Evolutionary conservation across 2,797 vertebrate genomes (phyloP).

Genomic region (Characodon lateralis): DNA sequence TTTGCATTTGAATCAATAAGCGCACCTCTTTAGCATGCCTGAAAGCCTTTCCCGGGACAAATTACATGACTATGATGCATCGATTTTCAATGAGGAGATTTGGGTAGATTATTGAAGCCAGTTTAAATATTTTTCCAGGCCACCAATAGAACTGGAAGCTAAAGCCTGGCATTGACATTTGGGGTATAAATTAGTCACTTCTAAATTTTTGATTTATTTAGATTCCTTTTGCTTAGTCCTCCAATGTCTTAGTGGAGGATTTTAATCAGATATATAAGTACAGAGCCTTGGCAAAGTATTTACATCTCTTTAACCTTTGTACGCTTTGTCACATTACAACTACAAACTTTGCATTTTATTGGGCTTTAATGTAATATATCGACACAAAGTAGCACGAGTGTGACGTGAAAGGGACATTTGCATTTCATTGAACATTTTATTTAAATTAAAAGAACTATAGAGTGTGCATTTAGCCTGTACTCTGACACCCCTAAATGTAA

Average conservation of each 20-base stretch:
- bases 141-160: constrained; percentile 2
- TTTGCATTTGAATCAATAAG: constrained; percentile 50
- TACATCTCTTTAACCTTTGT: neutral
- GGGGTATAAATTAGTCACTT: neutral
- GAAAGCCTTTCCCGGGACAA: constrained; percentile 34
- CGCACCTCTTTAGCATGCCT: constrained; percentile 52
- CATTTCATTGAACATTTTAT: neutral
- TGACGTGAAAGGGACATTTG: neutral
- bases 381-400: neutral
- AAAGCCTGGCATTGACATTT: neutral
- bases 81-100: constrained; percentile 42
- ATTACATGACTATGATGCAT: constrained; percentile 57
- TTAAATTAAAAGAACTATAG: neutral
- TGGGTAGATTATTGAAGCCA: constrained; percentile 37
- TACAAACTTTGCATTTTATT: neutral
- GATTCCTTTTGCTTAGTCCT: neutral
- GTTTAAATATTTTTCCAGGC: constrained; percentile 13
- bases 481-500: neutral
- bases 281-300: neutral
- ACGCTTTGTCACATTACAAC: neutral
- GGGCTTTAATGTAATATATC: neutral
- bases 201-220: neutral
- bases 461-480: neutral
- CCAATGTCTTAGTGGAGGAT: neutral
- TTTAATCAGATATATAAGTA: neutral